These are phyloP conservation scores for Platorchestia sp. DNA, from an alignment of 1,140 invertebrate genomes.

Conservation along the genomic window DNA sequence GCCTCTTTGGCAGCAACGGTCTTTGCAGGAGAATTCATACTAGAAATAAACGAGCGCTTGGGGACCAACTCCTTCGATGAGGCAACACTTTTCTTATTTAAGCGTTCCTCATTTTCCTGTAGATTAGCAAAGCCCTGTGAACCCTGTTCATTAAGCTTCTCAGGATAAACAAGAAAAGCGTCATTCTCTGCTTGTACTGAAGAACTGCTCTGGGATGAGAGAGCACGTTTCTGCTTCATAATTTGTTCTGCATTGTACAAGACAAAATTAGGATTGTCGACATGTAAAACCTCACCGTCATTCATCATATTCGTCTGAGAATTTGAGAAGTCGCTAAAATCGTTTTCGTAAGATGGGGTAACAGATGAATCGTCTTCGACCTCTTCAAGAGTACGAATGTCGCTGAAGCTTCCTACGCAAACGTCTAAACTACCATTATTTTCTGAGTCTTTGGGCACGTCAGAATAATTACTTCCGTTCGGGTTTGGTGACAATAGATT, in stretches of 20 bases:
- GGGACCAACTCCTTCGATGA: background rate
- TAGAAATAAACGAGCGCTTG: background rate
- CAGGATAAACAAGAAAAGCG: background rate
- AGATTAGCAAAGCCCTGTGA: background rate
- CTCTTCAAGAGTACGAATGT: background rate
- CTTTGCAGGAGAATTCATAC: background rate
- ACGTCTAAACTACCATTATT: slow-evolving; percentile 43
- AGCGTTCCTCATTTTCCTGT: background rate
- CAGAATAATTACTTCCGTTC: background rate
- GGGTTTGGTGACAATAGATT: background rate
- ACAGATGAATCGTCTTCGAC: background rate
- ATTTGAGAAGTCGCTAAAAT: background rate
- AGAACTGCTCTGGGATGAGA: background rate
- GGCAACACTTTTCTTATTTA: background rate
- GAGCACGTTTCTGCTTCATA: background rate
- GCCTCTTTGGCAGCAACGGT: background rate
- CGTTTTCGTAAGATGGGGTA: background rate
- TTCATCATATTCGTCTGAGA: background rate
- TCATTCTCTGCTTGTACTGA: background rate
- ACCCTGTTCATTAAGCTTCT: background rate
- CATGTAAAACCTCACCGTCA: background rate
- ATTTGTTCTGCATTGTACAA: slow-evolving; percentile 36
- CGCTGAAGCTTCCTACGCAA: slow-evolving; percentile 37
- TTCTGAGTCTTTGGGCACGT: background rate
- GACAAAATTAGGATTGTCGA: slow-evolving; percentile 32